Evolutionary conservation across 2,888 invertebrate species (phyloP).

Genomic region (Calameuta filiformis): DNA sequence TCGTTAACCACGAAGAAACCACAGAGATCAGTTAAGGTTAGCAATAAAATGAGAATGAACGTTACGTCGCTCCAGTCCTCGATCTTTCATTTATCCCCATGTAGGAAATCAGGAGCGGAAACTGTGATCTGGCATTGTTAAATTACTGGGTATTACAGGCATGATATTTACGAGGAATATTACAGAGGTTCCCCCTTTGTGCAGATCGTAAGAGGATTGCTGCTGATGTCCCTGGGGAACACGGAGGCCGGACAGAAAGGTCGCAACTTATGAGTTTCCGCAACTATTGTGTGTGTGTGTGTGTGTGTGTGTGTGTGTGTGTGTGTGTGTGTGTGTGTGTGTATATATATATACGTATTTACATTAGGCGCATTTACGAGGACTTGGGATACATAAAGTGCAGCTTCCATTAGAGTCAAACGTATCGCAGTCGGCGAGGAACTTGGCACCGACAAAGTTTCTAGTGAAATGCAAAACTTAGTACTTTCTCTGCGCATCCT

Average conservation of each 20-base stretch:
- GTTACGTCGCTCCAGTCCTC: not conserved
- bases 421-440: not conserved
- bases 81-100: not conserved
- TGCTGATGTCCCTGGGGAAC: not conserved
- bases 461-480: not conserved
- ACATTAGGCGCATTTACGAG: not conserved
- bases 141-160: slow-evolving; percentile 1
- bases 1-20: not conserved
- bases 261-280: not conserved
- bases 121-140: not conserved
- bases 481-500: slow-evolving; percentile 1
- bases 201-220: not conserved
- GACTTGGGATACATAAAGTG: not conserved
- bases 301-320: too few relatives aligned
- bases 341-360: not conserved
- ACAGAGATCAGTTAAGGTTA: not conserved
- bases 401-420: not conserved
- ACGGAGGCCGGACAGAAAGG: not conserved
- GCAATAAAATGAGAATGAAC: not conserved
- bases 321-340: too few relatives aligned
- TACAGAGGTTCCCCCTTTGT: not conserved
- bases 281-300: too few relatives aligned
- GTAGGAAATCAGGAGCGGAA: not conserved
- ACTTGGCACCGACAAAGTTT: not conserved
- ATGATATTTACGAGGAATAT: not conserved